These are phyloP conservation scores for Grapholita molesta DNA, from an alignment of 1,140 invertebrate species.

Conservation along the genomic window DNA sequence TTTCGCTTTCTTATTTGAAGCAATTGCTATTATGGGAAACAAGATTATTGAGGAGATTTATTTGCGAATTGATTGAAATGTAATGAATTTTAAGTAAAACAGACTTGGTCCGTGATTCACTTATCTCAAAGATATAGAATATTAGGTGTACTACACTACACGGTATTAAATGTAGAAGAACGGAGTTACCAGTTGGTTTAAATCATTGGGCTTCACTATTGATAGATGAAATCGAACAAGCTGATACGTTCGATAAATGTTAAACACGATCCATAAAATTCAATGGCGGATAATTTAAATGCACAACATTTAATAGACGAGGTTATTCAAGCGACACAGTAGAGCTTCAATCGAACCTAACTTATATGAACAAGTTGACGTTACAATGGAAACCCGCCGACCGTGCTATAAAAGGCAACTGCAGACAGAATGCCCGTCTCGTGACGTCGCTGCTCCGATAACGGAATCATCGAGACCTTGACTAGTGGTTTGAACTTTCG, in stretches of 20 bases:
- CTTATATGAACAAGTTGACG: slow-evolving; percentile 14
- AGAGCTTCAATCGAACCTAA: slow-evolving; percentile 14
- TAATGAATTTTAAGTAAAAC: no score
- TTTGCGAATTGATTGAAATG: no score
- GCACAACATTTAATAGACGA: slow-evolving; percentile 12
- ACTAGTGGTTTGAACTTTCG: slow-evolving; percentile 47
- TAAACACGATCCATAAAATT: neutral
- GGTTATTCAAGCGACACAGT: slow-evolving; percentile 8
- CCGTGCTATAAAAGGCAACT: slow-evolving; percentile 22
- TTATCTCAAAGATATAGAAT: no score
- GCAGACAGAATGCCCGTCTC: slow-evolving; percentile 36
- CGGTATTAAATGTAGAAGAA: no score
- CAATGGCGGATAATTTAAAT: neutral
- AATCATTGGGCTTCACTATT: no score
- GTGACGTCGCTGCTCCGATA: slow-evolving; percentile 65
- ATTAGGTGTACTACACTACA: no score
- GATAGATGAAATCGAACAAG: neutral
- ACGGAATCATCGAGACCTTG: slow-evolving; percentile 64
- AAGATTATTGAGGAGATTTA: no score
- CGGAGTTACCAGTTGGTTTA: no score
- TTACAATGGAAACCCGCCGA: slow-evolving; percentile 29
- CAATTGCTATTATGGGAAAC: no score
- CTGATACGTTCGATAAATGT: neutral
- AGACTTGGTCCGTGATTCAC: no score
- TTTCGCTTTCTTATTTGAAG: neutral